phyloP scores from a whole-genome alignment of 2,113 vertebrate species.

The Pteruthius melanotis region DNA sequence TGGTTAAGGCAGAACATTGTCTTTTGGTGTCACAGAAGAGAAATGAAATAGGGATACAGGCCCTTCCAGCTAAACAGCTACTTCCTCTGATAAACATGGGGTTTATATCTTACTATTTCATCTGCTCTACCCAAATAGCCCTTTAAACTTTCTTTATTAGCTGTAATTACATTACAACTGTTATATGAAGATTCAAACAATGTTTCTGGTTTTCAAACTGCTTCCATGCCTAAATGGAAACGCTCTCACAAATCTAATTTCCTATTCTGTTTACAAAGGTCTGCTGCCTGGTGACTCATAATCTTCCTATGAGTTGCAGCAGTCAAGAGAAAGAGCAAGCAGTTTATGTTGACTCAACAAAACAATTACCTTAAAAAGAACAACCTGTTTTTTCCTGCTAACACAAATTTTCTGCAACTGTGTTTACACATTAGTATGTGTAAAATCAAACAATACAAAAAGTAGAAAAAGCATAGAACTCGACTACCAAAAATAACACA shows the following conservation, averaged over 20 bases:
- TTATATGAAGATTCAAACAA: neutral
- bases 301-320: neutral
- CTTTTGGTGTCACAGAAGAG: neutral
- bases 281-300: neutral
- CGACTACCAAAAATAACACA: neutral
- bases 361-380: neutral
- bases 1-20: neutral
- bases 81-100: neutral
- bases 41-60: neutral
- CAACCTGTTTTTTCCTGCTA: neutral
- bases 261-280: slow-evolving; percentile 17
- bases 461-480: neutral
- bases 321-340: neutral
- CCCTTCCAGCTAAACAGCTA: neutral
- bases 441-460: neutral
- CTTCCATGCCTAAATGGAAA: neutral
- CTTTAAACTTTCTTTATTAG: neutral
- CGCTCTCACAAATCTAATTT: slow-evolving; percentile 30
- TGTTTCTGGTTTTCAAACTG: neutral
- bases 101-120: neutral
- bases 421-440: neutral
- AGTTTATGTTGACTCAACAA: slow-evolving; percentile 3
- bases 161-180: neutral
- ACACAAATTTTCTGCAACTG: neutral
- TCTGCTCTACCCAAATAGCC: neutral